Evolutionary conservation across 2,797 vertebrate genomes (phyloP).

Genomic region (Glossophaga mutica): DNA sequence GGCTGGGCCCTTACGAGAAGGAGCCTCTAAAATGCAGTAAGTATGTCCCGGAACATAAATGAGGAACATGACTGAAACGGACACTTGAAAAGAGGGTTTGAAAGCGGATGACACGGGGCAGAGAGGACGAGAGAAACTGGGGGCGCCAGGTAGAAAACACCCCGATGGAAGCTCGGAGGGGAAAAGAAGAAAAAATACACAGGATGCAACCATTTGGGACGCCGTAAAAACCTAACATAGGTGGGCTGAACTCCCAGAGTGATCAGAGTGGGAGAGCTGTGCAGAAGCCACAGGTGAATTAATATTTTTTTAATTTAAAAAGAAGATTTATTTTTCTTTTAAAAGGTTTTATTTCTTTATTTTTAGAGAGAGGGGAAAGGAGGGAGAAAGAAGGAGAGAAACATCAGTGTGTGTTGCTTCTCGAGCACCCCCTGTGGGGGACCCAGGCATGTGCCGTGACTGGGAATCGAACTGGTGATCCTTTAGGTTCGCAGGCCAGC

Average conservation of each 20-base stretch:
- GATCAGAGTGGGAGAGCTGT: fast-evolving
- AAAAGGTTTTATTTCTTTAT: too few relatives aligned
- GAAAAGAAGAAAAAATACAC: too few relatives aligned
- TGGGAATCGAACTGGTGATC: too few relatives aligned
- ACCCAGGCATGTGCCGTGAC: too few relatives aligned
- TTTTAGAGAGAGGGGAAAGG: too few relatives aligned
- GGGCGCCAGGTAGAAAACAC: background rate
- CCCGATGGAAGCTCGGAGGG: background rate
- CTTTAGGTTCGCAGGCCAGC: too few relatives aligned
- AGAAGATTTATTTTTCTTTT: too few relatives aligned
- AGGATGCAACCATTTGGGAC: background rate
- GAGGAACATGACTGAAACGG: background rate
- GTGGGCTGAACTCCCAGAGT: fast-evolving
- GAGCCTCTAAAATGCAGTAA: background rate
- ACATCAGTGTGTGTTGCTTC: too few relatives aligned
- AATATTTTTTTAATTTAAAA: too few relatives aligned
- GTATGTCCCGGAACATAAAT: background rate
- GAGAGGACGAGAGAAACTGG: background rate
- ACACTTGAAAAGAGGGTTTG: background rate
- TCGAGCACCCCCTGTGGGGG: too few relatives aligned
- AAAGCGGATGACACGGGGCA: background rate
- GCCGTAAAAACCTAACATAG: fast-evolving
- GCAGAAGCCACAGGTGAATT: background rate
- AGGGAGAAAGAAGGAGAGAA: too few relatives aligned
- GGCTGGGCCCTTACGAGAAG: background rate